A percentile compares a stretch with the other conserved stretches of the same genome.
These are phyloP conservation scores for Sebastes matsubarae DNA, from an alignment of 2,797 vertebrate species.

Conservation along the genomic window DNA sequence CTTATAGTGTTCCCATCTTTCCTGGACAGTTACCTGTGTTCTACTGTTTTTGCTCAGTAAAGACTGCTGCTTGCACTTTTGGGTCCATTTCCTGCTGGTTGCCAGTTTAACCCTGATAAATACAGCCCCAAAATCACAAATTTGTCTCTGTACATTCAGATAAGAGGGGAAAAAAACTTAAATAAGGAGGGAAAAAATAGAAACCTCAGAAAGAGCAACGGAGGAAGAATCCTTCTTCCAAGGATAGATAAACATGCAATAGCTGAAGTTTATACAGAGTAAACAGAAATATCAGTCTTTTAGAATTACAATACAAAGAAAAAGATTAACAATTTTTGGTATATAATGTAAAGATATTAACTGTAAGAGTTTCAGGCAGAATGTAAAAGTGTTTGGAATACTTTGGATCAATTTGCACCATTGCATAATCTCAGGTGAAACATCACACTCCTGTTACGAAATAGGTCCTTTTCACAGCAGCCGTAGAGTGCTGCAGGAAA, in stretches of 20 bases:
- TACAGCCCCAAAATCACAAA: no score
- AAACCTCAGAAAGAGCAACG: background rate
- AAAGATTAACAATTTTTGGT: background rate
- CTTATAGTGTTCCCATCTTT: no score
- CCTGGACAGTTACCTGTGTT: no score
- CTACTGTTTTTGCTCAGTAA: no score
- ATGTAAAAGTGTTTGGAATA: background rate
- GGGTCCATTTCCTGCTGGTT: no score
- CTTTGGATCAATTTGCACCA: background rate
- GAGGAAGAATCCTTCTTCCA: background rate
- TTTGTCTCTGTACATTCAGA: no score
- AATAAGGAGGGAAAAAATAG: no score
- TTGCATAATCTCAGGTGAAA: background rate
- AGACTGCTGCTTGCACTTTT: no score
- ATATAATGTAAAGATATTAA: background rate
- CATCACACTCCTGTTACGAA: background rate
- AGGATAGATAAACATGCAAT: background rate
- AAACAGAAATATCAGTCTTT: background rate
- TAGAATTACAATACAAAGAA: background rate
- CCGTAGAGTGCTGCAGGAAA: no score
- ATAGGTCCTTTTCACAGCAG: background rate
- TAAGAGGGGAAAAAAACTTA: no score
- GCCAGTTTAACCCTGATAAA: no score
- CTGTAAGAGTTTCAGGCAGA: background rate
- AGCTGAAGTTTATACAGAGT: background rate